phyloP scores from a whole-genome alignment of 2,113 vertebrate species.

The Podilymbus podiceps region DNA sequence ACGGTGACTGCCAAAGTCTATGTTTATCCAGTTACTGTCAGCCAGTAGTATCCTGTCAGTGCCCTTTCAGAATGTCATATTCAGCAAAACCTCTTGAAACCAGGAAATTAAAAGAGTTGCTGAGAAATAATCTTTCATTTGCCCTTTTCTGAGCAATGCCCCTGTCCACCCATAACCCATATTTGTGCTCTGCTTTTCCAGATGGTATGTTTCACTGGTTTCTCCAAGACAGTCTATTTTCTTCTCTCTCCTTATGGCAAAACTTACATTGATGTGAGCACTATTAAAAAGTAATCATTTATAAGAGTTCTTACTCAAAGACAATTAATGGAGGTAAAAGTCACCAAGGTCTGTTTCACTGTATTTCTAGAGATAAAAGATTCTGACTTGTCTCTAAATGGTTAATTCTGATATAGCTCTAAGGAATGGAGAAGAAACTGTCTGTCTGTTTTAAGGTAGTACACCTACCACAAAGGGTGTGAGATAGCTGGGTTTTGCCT shows the following conservation, averaged over 20 bases:
- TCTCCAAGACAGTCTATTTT: background rate
- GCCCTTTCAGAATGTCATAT: background rate
- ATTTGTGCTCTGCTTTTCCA: background rate
- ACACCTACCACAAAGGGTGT: slow-evolving; percentile 94
- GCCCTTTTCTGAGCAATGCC: background rate
- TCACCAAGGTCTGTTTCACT: background rate
- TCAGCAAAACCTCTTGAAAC: slow-evolving; percentile 2
- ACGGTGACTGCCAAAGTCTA: background rate
- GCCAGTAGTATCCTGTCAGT: background rate
- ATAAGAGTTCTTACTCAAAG: background rate
- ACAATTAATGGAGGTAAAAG: background rate
- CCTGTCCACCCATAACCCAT: background rate
- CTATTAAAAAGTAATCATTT: background rate
- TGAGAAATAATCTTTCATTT: background rate
- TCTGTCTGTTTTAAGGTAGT: background rate
- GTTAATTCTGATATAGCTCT: background rate
- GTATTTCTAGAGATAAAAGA: background rate
- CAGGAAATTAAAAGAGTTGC: background rate
- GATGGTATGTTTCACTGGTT: background rate
- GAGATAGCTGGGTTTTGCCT: slow-evolving; percentile 96
- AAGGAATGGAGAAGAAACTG: background rate
- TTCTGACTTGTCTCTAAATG: background rate
- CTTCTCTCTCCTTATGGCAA: background rate
- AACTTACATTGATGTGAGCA: background rate
- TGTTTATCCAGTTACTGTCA: background rate